Evolutionary conservation across 2,797 vertebrate genomes (phyloP), one percentile per base, ranked within the genome.

Genomic region (Cyclopterus lumpus): DNA sequence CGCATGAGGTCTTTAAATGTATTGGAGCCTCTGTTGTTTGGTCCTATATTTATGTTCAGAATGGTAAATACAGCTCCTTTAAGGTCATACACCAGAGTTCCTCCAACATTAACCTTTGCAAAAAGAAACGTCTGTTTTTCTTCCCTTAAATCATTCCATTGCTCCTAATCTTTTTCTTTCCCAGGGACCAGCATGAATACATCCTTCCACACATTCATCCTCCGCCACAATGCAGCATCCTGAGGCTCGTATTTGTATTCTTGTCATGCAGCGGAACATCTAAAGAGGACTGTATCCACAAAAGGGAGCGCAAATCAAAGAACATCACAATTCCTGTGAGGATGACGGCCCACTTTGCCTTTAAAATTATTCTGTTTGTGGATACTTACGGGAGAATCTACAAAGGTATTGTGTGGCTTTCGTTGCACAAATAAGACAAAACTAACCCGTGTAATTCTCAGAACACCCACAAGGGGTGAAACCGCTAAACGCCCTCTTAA

Each of bases 211-310:
- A 73, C 77, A 83, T 73, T 83, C 72, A 86, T 89, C 71, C 73
- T 76, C 65, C 32, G 46, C 74, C 81, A 87, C 77, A 82, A 77
- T 81, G 84, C 85, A 54, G 77, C 79, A 80, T 88, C 81, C 84
- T 18, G 69, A 82, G 85, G 82, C 78, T 72, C 60, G 34, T 83
- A 81, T 90, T 88, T 88, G 67, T 82, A 87, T 89, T 91, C 85
- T 73, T 85, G 84, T 86, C 86, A 84, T 68, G 49, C 74, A 67
- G 71, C 24, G 59, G 77, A 75, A 80, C 84, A 86, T 86, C 77
- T 84, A 74, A 89, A 90, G 86, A 88, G 83, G 79, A 73, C 83
- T 78, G 72, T 79, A 79, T 91, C 83, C 87, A 89, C 86, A 90
- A 84, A 79, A 86, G 80, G 82, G 36, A 85, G 73, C 74, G 80